phyloP scores from a whole-genome alignment of 2,113 vertebrate genomes.

The Camelus dromedarius region DNA sequence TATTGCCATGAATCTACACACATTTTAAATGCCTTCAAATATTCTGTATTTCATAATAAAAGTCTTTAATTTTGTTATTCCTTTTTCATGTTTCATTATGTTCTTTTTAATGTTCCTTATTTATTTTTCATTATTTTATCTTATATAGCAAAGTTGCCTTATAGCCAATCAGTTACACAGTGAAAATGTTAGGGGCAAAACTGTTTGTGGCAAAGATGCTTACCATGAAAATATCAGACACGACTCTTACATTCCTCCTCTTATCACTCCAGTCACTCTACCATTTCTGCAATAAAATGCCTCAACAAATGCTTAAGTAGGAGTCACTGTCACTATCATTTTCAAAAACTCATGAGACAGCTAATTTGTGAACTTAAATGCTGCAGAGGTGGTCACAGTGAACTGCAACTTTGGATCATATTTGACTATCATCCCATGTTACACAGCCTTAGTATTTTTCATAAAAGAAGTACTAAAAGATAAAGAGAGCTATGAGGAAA shows the following conservation, averaged over 20 bases:
- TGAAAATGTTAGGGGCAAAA: not conserved
- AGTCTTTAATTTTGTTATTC: not conserved
- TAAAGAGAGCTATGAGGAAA: not conserved
- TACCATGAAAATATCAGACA: not conserved
- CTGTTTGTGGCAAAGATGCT: not conserved
- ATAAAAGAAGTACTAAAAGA: not conserved
- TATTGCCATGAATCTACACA: not conserved
- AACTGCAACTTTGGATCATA: not conserved
- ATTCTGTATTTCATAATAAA: not conserved
- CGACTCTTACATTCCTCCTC: not conserved
- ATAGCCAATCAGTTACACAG: not conserved
- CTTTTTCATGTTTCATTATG: not conserved
- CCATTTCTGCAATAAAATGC: not conserved
- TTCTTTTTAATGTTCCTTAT: not conserved
- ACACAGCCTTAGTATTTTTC: not conserved
- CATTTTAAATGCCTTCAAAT: not conserved
- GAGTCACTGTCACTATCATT: not conserved
- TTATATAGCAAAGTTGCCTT: not conserved
- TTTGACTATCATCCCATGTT: not conserved
- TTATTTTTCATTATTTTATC: not conserved
- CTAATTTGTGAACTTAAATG: not conserved
- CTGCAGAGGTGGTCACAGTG: not conserved
- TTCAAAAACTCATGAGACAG: not conserved
- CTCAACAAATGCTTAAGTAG: not conserved
- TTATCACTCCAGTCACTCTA: not conserved